Conservation (phyloP, 2,113 vertebrate species). For the Gadus macrocephalus region DNA sequence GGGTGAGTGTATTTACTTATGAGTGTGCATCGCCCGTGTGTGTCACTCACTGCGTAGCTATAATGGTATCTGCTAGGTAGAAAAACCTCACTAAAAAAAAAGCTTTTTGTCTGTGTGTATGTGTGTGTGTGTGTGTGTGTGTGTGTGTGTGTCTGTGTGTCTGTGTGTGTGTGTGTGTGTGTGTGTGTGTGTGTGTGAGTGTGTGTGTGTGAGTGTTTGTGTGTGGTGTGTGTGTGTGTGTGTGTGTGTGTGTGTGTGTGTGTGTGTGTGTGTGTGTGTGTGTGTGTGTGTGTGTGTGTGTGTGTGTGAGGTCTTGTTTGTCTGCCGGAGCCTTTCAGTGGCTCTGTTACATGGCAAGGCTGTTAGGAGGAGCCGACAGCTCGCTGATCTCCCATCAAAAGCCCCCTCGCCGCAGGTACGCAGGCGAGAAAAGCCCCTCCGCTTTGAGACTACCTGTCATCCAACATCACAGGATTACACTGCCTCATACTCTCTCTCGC, state of each 20-base stretch:
- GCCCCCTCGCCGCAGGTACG: constrained; percentile 60
- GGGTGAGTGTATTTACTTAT: neutral
- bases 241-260: constrained; percentile 42
- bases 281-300: constrained; percentile 32
- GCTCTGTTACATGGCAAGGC: constrained; percentile 49
- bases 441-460: constrained; percentile 72
- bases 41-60: neutral
- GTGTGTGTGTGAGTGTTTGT: no score
- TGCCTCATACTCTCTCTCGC: constrained; percentile 39
- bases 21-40: neutral
- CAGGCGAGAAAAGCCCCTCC: constrained; percentile 44
- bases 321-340: constrained; percentile 14
- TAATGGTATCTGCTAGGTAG: neutral
- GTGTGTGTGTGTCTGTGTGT: constrained; percentile 38
- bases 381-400: constrained; percentile 67
- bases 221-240: constrained; percentile 28
- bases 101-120: constrained; percentile 24
- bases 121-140: constrained; percentile 37
- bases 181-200: constrained; percentile 44
- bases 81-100: neutral
- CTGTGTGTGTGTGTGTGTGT: constrained; percentile 40
- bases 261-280: constrained; percentile 38
- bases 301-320: constrained; percentile 37
- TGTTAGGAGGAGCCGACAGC: constrained; percentile 57
- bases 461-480: constrained; percentile 62